Percentiles rank a stretch among this genome's conserved stretches.
Conservation (phyloP, 2,888 invertebrate genomes). For the Stenurella melanura region DNA sequence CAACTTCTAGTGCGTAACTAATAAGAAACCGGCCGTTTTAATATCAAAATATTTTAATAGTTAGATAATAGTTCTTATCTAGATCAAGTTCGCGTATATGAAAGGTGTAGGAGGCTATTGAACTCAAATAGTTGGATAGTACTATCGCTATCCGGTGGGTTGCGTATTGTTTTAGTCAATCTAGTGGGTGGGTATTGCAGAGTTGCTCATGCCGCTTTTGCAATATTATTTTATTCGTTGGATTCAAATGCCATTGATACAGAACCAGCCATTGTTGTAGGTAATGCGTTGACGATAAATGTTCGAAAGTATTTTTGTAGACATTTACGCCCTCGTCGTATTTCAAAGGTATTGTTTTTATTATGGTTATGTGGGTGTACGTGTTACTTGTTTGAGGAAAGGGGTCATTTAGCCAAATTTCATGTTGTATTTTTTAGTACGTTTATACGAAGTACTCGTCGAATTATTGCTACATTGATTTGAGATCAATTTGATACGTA, state of each 20-base stretch:
- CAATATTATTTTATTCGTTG: slow-evolving; percentile 10
- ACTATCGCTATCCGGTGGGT: slow-evolving; percentile 48
- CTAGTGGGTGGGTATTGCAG: slow-evolving; percentile 27
- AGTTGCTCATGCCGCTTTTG: slow-evolving; percentile 5
- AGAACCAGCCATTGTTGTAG: not conserved
- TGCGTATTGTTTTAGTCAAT: slow-evolving; percentile 49
- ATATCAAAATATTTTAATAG: slow-evolving; percentile 7
- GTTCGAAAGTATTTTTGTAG: not conserved
- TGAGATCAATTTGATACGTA: no score
- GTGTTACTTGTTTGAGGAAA: not conserved
- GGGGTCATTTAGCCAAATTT: no score
- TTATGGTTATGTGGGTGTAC: not conserved
- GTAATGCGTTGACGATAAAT: not conserved
- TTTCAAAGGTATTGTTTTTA: not conserved
- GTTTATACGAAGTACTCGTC: no score
- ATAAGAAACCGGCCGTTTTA: not conserved
- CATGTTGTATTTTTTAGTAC: no score
- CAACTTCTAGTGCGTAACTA: not conserved
- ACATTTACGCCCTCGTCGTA: not conserved
- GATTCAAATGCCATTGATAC: slow-evolving; percentile 7
- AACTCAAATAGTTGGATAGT: slow-evolving; percentile 52
- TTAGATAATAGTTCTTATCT: slow-evolving; percentile 19
- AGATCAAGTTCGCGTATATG: slow-evolving; percentile 42
- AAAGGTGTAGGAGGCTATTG: slow-evolving; percentile 60
- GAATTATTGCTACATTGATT: no score